Conservation (phyloP, 2,113 vertebrate genomes). For the Lucifuga dentata region DNA sequence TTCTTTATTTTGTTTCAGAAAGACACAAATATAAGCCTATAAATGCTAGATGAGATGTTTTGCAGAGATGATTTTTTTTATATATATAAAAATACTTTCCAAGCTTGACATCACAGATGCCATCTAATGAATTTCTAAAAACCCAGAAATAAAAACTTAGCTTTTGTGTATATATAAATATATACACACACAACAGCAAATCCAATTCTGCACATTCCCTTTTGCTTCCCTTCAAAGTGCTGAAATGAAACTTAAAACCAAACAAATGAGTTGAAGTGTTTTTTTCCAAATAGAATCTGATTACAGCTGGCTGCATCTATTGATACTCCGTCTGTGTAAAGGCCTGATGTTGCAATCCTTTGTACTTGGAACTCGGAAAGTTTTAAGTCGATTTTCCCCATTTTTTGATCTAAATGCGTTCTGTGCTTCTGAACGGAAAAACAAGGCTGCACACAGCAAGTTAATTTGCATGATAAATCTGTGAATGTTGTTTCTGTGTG, state of each 20-base stretch:
- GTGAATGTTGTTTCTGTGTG: too few species aligned
- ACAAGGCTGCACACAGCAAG: too few species aligned
- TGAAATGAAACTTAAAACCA: neutral
- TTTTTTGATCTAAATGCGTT: too few species aligned
- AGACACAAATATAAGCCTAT: neutral
- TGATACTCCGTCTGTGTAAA: too few species aligned
- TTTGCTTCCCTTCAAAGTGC: slow-evolving; percentile 27
- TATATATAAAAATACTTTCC: neutral
- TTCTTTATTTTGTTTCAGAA: neutral
- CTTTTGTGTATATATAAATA: slow-evolving; percentile 7
- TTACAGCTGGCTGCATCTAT: too few species aligned
- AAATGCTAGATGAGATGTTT: neutral
- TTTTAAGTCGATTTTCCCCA: too few species aligned
- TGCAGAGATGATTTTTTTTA: neutral
- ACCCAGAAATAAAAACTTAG: slow-evolving; percentile 21
- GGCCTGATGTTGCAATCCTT: too few species aligned
- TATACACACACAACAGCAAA: neutral
- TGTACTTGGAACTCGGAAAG: too few species aligned
- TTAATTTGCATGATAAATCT: too few species aligned
- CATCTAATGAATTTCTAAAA: slow-evolving; percentile 11
- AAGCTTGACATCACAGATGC: slow-evolving; percentile 54
- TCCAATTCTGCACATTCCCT: neutral
- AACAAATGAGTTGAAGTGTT: neutral
- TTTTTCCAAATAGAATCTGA: too few species aligned
- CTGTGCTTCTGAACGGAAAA: too few species aligned